A percentile compares a stretch with the other conserved stretches of the same genome.
These are phyloP conservation scores for Chelon auratus DNA, from an alignment of 2,797 vertebrate genomes.

Conservation along the genomic window DNA sequence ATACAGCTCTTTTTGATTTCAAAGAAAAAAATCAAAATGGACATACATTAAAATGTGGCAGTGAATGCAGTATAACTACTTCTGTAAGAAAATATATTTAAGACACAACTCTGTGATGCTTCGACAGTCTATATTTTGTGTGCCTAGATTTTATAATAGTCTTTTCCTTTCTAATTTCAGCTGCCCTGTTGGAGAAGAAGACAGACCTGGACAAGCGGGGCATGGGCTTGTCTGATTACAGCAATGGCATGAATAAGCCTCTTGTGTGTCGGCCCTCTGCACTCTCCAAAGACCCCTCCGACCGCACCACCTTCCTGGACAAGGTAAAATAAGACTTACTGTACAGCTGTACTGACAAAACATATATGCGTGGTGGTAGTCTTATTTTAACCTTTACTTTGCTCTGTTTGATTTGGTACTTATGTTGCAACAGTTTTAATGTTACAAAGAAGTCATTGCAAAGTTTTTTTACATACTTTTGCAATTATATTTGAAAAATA, in stretches of 20 bases:
- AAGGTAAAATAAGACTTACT: constrained; percentile 84
- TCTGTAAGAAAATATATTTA: neutral
- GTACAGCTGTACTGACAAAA: neutral
- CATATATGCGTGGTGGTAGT: no score
- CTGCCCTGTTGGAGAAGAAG: constrained; percentile 99
- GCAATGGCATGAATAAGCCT: constrained; percentile 95
- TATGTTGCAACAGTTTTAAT: neutral
- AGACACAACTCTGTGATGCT: neutral
- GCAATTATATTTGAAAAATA: neutral
- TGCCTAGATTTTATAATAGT: neutral
- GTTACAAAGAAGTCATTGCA: no score
- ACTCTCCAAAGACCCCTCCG: constrained; percentile 98
- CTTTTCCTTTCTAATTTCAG: constrained; percentile 70
- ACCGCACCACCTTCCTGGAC: constrained; percentile 94
- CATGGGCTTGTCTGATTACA: constrained; percentile 96
- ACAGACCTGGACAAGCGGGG: constrained; percentile 97
- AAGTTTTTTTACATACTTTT: neutral
- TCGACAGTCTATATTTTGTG: neutral
- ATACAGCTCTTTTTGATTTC: no score
- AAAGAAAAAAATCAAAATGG: no score
- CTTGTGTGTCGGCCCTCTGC: constrained; percentile 92
- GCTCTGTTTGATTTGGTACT: neutral
- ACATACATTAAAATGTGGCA: neutral
- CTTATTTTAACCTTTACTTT: no score
- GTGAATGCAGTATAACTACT: neutral